Conservation (phyloP, 2,113 vertebrate genomes). For the Philantomba maxwellii region DNA sequence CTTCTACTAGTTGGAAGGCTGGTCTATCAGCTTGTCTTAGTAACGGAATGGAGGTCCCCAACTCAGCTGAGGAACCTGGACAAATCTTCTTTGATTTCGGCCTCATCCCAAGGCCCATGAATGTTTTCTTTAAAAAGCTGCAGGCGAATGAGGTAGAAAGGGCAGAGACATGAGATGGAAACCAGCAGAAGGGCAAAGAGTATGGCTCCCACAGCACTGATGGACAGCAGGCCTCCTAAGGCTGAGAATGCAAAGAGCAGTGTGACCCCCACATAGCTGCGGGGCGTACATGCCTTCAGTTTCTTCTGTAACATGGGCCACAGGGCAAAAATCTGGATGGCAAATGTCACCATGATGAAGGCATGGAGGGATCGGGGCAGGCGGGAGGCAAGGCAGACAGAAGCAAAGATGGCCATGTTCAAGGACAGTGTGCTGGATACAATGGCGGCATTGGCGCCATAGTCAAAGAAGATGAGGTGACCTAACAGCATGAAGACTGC, state of each 20-base stretch:
- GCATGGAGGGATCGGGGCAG: conserved; percentile 91
- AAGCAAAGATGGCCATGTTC: conserved; percentile 96
- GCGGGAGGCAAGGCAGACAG: conserved; percentile 94
- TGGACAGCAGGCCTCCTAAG: conserved; percentile 80
- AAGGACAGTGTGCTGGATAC: conserved; percentile 93
- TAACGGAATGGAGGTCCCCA: not conserved
- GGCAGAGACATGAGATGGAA: conserved; percentile 88
- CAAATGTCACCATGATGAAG: conserved; percentile 94
- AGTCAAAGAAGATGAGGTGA: conserved; percentile 94
- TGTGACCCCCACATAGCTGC: conserved; percentile 84
- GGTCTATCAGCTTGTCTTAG: not conserved
- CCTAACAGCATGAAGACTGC: conserved; percentile 93
- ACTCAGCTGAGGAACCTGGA: conserved; percentile 84
- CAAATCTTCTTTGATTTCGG: conserved; percentile 95
- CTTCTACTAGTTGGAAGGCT: not conserved
- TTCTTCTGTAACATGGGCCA: conserved; percentile 95
- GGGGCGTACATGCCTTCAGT: conserved; percentile 81
- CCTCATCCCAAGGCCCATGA: conserved; percentile 97
- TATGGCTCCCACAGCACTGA: conserved; percentile 83
- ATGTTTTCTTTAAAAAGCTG: conserved; percentile 98
- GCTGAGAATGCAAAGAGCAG: conserved; percentile 84
- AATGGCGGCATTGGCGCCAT: conserved; percentile 88
- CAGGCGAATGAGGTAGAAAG: conserved; percentile 88
- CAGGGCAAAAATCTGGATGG: conserved; percentile 94
- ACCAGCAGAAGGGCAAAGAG: conserved; percentile 86